Percentiles rank a stretch among this genome's conserved stretches.
Evolutionary conservation across 2,113 vertebrate species (phyloP).

Genomic region (Herpailurus yagouaroundi): DNA sequence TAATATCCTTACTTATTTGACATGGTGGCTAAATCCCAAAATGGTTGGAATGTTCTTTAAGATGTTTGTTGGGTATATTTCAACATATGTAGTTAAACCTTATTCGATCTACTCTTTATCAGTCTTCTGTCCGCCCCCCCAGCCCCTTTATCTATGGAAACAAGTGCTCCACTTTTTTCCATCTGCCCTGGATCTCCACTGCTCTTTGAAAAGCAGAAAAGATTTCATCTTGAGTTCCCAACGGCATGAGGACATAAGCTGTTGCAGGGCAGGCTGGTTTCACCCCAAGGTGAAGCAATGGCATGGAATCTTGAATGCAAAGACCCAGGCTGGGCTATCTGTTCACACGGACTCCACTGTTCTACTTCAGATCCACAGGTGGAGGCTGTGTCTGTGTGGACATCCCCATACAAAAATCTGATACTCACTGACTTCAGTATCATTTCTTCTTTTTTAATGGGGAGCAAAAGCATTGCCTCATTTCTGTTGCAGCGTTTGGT

Average conservation of each 20-base stretch:
- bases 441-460: background rate
- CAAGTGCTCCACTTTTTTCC: background rate
- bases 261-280: background rate
- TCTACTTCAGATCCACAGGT: background rate
- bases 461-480: background rate
- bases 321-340: background rate
- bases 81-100: background rate
- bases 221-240: background rate
- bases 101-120: background rate
- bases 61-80: background rate
- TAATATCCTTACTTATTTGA: background rate
- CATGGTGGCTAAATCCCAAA: background rate
- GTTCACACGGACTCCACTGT: background rate
- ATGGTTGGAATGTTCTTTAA: background rate
- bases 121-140: background rate
- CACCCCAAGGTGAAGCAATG: background rate
- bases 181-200: background rate
- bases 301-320: too few relatives aligned
- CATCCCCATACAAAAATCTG: background rate
- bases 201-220: constrained; percentile 9
- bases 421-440: background rate
- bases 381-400: background rate
- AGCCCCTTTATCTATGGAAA: background rate
- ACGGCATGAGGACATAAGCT: background rate
- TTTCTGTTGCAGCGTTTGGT: background rate